Percentiles rank a stretch among this genome's conserved stretches.
Evolutionary conservation across 2,113 vertebrate species (phyloP).

Genomic region (Phylloscopus trochiloides): DNA sequence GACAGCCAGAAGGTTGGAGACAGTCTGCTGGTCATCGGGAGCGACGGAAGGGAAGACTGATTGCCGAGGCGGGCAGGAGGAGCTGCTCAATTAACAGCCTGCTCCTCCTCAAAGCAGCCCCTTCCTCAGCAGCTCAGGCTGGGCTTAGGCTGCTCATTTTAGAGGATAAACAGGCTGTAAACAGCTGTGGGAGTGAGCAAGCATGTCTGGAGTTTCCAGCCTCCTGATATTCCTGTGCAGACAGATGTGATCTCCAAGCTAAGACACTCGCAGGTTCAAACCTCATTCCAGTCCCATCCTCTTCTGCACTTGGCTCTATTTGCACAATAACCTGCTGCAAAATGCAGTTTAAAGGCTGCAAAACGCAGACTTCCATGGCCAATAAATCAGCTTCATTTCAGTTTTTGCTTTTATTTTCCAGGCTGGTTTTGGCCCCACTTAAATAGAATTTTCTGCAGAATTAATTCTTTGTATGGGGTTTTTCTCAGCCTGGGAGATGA

Average conservation of each 20-base stretch:
- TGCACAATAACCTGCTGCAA: neutral
- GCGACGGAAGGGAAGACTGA: neutral
- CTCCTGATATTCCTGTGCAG: neutral
- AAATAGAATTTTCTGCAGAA: neutral
- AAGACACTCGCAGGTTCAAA: rapidly evolving
- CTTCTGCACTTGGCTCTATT: neutral
- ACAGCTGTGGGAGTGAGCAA: neutral
- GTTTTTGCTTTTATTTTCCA: neutral
- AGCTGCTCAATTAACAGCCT: neutral
- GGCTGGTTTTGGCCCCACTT: neutral
- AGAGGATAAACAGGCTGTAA: neutral
- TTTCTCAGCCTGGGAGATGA: neutral
- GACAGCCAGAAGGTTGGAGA: slow-evolving; percentile 54
- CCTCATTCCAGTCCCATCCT: neutral
- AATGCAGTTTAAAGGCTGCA: neutral
- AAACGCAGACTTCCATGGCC: neutral
- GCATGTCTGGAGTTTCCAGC: neutral
- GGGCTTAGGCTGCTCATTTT: neutral
- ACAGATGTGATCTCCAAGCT: neutral
- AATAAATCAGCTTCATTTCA: neutral
- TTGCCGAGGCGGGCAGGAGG: neutral
- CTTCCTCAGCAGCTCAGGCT: neutral
- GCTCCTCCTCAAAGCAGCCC: neutral
- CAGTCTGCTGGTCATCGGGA: slow-evolving; percentile 10
- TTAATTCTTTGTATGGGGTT: too few species aligned